Evolutionary conservation across 1,140 invertebrate genomes (phyloP).

Genomic region (Drosophila saltans): DNA sequence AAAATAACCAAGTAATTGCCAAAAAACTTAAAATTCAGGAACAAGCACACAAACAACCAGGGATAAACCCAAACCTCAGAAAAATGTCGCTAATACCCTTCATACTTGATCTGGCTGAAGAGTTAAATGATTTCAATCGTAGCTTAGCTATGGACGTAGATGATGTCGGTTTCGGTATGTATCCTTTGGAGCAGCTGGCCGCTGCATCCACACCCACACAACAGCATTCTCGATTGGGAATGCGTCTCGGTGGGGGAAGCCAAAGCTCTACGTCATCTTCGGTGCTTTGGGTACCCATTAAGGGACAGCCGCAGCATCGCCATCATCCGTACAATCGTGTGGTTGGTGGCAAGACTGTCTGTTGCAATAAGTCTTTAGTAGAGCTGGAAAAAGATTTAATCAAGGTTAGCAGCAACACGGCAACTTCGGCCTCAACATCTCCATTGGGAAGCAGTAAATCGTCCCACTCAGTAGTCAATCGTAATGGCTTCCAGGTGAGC

Average conservation of each 20-base stretch:
- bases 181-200: conserved; percentile 65
- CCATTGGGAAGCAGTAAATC: conserved; percentile 40
- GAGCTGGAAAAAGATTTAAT: conserved; percentile 72
- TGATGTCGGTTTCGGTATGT: conserved; percentile 74
- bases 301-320: conserved; percentile 59
- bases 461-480: conserved; percentile 77
- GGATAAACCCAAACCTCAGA: conserved; percentile 6
- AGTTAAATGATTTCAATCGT: conserved; percentile 76
- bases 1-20: conserved; percentile 18
- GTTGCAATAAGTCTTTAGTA: conserved; percentile 71
- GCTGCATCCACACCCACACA: conserved; percentile 46
- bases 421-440: conserved; percentile 18
- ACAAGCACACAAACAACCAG: neutral
- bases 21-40: conserved; percentile 7
- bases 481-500: conserved; percentile 85
- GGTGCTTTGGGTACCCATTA: conserved; percentile 71
- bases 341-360: conserved; percentile 68
- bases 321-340: conserved; percentile 77
- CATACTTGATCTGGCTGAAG: conserved; percentile 80
- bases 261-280: conserved; percentile 39
- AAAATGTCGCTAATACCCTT: conserved; percentile 80
- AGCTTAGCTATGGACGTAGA: conserved; percentile 75
- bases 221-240: conserved; percentile 39
- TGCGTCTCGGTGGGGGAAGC: conserved; percentile 42
- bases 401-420: conserved; percentile 35